A percentile compares a stretch with the other conserved stretches of the same genome.
phyloP scores from a whole-genome alignment of 2,797 vertebrate genomes.

The Taenioides sp. region DNA sequence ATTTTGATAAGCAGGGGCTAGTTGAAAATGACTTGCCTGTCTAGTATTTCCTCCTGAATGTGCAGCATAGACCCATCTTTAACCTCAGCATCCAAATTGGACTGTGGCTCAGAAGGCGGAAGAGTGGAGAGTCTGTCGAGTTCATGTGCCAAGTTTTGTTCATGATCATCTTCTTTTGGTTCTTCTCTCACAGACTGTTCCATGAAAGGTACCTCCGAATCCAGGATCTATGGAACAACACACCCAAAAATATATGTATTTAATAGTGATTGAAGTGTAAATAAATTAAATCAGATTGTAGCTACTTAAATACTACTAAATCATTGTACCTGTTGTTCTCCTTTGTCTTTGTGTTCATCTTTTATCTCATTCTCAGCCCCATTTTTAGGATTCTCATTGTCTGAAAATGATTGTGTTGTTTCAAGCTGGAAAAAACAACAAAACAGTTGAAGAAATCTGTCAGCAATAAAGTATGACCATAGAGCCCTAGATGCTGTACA shows the following conservation, averaged over 20 bases:
- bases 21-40: slow-evolving; percentile 35
- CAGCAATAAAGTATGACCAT: background rate
- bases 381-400: slow-evolving; percentile 32
- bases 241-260: slow-evolving; percentile 13
- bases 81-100: slow-evolving; percentile 24
- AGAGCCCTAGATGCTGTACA: background rate
- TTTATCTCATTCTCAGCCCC: slow-evolving; percentile 15
- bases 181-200: slow-evolving; percentile 36
- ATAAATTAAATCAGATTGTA: background rate
- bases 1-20: background rate
- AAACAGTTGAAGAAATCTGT: background rate
- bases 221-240: slow-evolving; percentile 42
- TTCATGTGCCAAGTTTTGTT: slow-evolving; percentile 41
- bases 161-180: slow-evolving; percentile 19
- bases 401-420: slow-evolving; percentile 18
- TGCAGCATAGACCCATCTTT: slow-evolving; percentile 20
- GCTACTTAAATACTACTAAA: background rate
- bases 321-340: slow-evolving; percentile 26
- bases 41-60: slow-evolving; percentile 25
- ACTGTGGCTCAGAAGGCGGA: slow-evolving; percentile 22
- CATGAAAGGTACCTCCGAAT: slow-evolving; percentile 14
- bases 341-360: slow-evolving; percentile 19
- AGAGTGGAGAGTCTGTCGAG: slow-evolving; percentile 20
- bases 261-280: background rate
- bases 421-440: slow-evolving; percentile 39